Evolutionary conservation across 2,113 vertebrate genomes (phyloP).

Genomic region (Calidris pygmaea): DNA sequence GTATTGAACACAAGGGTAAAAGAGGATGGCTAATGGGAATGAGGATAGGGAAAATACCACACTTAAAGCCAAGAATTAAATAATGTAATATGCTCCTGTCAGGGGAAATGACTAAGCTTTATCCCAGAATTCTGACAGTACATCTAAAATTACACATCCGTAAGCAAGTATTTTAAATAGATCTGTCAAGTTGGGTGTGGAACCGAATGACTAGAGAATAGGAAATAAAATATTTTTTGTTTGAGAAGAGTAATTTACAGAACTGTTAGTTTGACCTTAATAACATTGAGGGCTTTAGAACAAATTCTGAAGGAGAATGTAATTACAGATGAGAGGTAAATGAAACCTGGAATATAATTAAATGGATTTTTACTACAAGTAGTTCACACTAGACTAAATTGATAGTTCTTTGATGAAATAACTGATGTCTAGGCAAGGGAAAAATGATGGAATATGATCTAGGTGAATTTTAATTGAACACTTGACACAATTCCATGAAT

Average conservation of each 20-base stretch:
- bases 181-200: background rate
- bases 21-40: background rate
- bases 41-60: background rate
- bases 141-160: background rate
- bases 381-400: background rate
- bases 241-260: background rate
- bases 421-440: background rate
- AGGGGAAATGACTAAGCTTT: constrained; percentile 21
- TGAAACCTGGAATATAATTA: background rate
- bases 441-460: background rate
- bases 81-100: background rate
- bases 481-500: background rate
- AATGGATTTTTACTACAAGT: background rate
- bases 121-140: background rate
- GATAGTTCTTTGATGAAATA: background rate
- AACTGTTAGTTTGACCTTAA: background rate
- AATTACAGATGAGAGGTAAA: background rate
- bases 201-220: background rate
- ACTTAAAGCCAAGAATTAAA: background rate
- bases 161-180: constrained; percentile 25
- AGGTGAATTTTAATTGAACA: background rate
- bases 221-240: constrained; percentile 1
- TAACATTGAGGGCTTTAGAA: background rate
- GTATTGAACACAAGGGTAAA: background rate
- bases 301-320: background rate